A percentile compares a stretch with the other conserved stretches of the same genome.
These are phyloP conservation scores for Drosophila kokeensis DNA, from an alignment of 2,888 invertebrate genomes.

Conservation along the genomic window DNA sequence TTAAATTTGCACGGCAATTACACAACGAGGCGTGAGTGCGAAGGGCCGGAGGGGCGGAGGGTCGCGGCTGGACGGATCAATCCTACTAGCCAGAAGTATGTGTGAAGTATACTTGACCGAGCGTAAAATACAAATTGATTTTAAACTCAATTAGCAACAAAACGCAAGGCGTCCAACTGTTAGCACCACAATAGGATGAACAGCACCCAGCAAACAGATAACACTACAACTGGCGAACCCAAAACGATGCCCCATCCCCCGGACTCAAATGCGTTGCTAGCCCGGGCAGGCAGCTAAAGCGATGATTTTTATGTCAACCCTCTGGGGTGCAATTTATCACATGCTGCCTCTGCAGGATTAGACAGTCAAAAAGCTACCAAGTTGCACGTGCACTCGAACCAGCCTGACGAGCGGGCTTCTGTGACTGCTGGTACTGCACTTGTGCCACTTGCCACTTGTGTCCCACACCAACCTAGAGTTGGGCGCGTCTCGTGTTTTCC, in stretches of 20 bases:
- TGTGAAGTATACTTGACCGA: conserved; percentile 20
- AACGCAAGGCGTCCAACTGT: conserved; percentile 45
- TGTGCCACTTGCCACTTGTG: conserved; percentile 1
- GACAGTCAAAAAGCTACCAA: conserved; percentile 82
- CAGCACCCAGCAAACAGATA: conserved; percentile 35
- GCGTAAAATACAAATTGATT: conserved; percentile 84
- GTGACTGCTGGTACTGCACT: conserved; percentile 4
- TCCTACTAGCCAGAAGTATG: neutral
- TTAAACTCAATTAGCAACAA: conserved; percentile 85
- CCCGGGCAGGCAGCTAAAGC: conserved; percentile 29
- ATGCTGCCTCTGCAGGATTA: conserved; percentile 80
- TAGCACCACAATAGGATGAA: conserved; percentile 43
- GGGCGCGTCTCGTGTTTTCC: neutral
- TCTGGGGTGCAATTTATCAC: conserved; percentile 85
- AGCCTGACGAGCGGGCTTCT: neutral
- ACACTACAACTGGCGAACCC: conserved; percentile 23
- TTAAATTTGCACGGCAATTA: conserved; percentile 86
- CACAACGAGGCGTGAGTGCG: conserved; percentile 57
- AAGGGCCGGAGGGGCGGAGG: neutral
- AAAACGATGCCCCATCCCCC: neutral
- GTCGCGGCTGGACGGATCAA: conserved; percentile 19
- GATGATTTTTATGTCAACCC: conserved; percentile 82
- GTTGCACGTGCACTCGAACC: conserved; percentile 58
- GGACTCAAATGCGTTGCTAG: neutral
- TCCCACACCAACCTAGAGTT: neutral